phyloP scores from a whole-genome alignment of 2,888 invertebrate genomes.

The Cerastis rubricosa region DNA sequence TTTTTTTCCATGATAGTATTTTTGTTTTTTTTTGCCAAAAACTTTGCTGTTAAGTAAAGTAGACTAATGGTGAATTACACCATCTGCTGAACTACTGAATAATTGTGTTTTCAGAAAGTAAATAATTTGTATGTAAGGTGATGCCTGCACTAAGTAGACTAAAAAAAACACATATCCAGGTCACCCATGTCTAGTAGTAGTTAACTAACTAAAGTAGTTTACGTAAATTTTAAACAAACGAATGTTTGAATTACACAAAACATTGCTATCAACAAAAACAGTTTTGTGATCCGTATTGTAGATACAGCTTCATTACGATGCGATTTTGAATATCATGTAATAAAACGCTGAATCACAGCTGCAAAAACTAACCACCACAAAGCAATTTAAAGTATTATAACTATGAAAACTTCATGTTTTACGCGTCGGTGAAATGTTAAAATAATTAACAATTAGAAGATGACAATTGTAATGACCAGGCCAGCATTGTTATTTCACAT shows the following conservation, averaged over 20 bases:
- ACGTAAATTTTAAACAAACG: not conserved
- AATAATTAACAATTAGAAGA: not conserved
- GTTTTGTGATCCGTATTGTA: constrained; percentile 37
- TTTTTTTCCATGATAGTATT: not conserved
- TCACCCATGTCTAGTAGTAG: not conserved
- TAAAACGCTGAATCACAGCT: constrained; percentile 48
- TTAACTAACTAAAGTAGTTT: not conserved
- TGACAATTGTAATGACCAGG: not conserved
- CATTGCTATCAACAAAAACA: constrained; percentile 21
- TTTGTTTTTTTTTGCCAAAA: not conserved
- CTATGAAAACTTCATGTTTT: constrained; percentile 12
- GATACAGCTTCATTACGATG: constrained; percentile 30
- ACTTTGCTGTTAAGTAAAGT: not conserved
- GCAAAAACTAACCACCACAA: constrained; percentile 21
- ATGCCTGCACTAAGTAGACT: not conserved
- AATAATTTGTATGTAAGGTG: not conserved
- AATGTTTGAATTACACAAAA: constrained; percentile 29
- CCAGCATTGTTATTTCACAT: not conserved
- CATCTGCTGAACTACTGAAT: not conserved
- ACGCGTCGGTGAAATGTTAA: not conserved
- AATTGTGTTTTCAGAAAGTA: not conserved
- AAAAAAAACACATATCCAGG: not conserved
- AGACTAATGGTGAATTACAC: not conserved
- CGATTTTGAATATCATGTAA: constrained; percentile 34
- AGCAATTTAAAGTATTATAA: not conserved